Conservation (phyloP, 2,888 invertebrate genomes). For the Drosophila mercatorum region DNA sequence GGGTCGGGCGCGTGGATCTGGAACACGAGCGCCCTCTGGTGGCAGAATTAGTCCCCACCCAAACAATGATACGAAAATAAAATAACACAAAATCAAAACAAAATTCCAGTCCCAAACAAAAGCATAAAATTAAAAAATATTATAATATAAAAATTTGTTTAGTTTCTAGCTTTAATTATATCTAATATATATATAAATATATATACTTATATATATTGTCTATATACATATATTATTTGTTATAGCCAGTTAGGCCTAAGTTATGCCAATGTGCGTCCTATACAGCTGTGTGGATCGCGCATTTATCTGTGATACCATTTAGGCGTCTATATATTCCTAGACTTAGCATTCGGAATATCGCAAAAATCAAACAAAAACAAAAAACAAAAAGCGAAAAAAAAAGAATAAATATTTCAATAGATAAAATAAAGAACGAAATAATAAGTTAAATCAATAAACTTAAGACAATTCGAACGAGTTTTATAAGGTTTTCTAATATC, state of each 20-base stretch:
- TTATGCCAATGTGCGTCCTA: slow-evolving; percentile 60
- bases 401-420: slow-evolving; percentile 8
- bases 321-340: slow-evolving; percentile 62
- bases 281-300: slow-evolving; percentile 44
- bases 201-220: neutral
- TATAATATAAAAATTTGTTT: slow-evolving; percentile 12
- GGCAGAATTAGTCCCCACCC: slow-evolving; percentile 62
- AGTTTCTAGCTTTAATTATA: slow-evolving; percentile 33
- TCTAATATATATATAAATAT: slow-evolving; percentile 5
- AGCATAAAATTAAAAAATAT: neutral
- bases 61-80: neutral
- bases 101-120: slow-evolving; percentile 38
- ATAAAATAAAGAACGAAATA: slow-evolving; percentile 17
- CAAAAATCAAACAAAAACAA: slow-evolving; percentile 14
- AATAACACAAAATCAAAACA: slow-evolving; percentile 11
- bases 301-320: slow-evolving; percentile 76
- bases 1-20: slow-evolving; percentile 76
- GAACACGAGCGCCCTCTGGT: slow-evolving; percentile 77
- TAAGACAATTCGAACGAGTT: slow-evolving; percentile 45
- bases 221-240: slow-evolving; percentile 45
- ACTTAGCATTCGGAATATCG: slow-evolving; percentile 45
- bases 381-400: slow-evolving; percentile 19
- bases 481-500: slow-evolving; percentile 65
- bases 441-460: slow-evolving; percentile 20
- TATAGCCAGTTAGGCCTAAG: slow-evolving; percentile 62